phyloP scores from a whole-genome alignment of 2,113 vertebrate genomes.

The Solea solea region DNA sequence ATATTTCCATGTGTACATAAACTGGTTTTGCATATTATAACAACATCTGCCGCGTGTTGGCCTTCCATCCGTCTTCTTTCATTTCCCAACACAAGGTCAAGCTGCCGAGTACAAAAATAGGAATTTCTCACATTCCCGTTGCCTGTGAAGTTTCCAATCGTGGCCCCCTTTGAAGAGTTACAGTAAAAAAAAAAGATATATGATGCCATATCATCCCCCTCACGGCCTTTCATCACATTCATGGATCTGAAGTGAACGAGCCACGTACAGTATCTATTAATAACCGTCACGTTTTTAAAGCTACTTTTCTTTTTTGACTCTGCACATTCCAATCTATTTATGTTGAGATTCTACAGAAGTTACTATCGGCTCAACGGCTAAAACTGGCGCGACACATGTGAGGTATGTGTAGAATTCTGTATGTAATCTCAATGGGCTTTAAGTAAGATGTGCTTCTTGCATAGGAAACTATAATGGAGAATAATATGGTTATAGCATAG shows the following conservation, averaged over 20 bases:
- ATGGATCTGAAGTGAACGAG: conserved; percentile 68
- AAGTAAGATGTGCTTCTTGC: neutral
- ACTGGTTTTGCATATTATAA: too few species aligned
- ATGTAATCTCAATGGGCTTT: neutral
- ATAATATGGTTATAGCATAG: too few species aligned
- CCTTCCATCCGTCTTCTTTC: neutral
- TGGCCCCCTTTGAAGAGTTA: conserved; percentile 43
- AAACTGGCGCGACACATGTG: conserved; percentile 1
- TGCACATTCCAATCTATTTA: conserved; percentile 75
- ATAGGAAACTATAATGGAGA: too few species aligned
- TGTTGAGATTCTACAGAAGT: conserved; percentile 43
- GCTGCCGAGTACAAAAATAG: conserved; percentile 41
- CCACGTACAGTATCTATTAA: conserved; percentile 65
- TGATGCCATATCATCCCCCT: conserved; percentile 33
- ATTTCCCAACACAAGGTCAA: conserved; percentile 45
- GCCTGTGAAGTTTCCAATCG: conserved; percentile 47
- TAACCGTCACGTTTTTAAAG: conserved; percentile 53
- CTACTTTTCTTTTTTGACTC: conserved; percentile 64
- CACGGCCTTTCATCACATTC: conserved; percentile 65
- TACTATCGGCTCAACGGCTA: conserved; percentile 33
- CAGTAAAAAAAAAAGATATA: too few species aligned
- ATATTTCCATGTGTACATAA: too few species aligned
- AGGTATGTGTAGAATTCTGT: neutral
- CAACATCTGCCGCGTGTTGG: too few species aligned
- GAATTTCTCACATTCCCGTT: conserved; percentile 58